A percentile compares a stretch with the other conserved stretches of the same genome.
Conservation (phyloP, 2,113 vertebrate genomes). For the Xiphorhynchus elegans region DNA sequence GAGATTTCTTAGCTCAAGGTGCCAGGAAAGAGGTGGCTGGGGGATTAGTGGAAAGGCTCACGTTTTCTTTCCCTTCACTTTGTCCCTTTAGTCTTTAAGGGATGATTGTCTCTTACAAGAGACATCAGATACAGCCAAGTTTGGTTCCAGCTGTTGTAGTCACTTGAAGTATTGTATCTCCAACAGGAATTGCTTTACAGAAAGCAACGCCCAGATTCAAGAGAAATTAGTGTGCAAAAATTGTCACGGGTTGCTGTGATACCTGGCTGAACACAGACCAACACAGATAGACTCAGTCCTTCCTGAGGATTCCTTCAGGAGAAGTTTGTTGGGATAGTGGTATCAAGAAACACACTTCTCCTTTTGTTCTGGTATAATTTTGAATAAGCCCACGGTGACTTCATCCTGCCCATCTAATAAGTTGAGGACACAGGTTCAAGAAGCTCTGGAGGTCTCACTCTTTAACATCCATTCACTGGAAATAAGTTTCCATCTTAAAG, state of each 20-base stretch:
- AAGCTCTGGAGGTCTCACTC: neutral
- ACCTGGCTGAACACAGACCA: neutral
- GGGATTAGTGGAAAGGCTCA: neutral
- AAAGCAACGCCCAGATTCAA: neutral
- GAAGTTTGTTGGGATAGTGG: neutral
- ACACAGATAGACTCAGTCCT: neutral
- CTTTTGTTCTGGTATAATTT: neutral
- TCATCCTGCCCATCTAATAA: neutral
- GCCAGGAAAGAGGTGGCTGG: neutral
- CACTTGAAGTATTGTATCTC: neutral
- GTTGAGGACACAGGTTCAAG: neutral
- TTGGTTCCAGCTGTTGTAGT: neutral
- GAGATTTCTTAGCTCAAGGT: neutral
- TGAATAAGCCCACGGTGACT: neutral
- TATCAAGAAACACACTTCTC: neutral
- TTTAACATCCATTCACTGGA: neutral
- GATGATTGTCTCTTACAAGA: neutral
- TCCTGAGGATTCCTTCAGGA: neutral
- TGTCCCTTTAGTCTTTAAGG: neutral
- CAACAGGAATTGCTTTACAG: neutral
- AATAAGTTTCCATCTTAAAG: neutral
- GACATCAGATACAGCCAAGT: neutral
- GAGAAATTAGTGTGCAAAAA: neutral
- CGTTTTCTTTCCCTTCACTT: neutral
- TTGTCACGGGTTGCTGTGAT: neutral